Base-by-base conservation (phyloP, 2,888 invertebrate genomes). In the Autographa pulchrina region DNA sequence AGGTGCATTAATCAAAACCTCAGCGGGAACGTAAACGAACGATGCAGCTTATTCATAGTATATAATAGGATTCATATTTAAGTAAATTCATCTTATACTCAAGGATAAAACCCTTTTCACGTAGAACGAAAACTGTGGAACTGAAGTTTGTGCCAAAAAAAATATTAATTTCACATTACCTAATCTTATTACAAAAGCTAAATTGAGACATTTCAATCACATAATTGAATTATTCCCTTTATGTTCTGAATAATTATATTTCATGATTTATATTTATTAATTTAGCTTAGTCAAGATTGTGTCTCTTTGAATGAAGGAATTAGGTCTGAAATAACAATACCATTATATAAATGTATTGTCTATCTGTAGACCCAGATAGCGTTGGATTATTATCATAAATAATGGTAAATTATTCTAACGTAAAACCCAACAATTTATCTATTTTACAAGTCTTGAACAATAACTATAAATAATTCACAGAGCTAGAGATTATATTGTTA, bases 1-100 rank as follows among this genome's bases (percentile, higher is more conserved):
- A 70, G 68, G 74, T 73, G 70, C 68, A 77, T 80, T 80, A 77
- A 80, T 78, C 56, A 77, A 78, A 78, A 68, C 61, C 73, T 64
- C 67, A 70, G 68, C 62, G 73, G 74, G 54, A 70, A 70, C 58
- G 68, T 69, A 78, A 76, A 70, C 68, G 68, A 72, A 66, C 62
- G 62, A 20, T 54, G 56, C 32, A 65, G 67, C 65, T 70, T 77
- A 77, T 25, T 25, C 25, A 25, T 25, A 3, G 1, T 25, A 25
- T 25, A 25, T 2, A 25, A 25, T 80, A 73, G 70, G 81, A 77
- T 67, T 69, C 72, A 69, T 59, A 69, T 80, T 69, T 79, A 70
- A 75, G 67, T 79, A 60, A 48, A 68, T 72, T 80, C 41, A 9
- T 60, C 60, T 67, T 32, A 25, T 25, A 25, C 25, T 25, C 25